A percentile compares a stretch with the other conserved stretches of the same genome.
Evolutionary conservation across 2,113 vertebrate genomes (phyloP).

Genomic region (Tragelaphus strepsiceros): DNA sequence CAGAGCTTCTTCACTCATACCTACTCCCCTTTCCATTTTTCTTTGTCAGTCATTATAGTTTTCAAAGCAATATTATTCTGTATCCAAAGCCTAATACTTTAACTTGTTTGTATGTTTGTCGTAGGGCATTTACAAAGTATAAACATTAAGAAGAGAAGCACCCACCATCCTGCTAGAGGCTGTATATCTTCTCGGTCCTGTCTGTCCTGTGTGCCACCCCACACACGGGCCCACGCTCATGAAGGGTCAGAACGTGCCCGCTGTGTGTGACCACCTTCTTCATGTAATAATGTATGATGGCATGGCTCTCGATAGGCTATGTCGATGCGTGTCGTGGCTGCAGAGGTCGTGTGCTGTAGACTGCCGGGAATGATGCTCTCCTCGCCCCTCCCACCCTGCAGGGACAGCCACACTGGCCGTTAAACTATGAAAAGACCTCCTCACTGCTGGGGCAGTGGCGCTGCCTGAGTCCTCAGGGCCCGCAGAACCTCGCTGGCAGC

Average conservation of each 20-base stretch:
- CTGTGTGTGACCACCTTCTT: not conserved
- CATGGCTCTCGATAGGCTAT: not conserved
- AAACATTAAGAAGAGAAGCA: not conserved
- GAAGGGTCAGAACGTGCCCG: too few relatives aligned
- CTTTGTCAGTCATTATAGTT: not conserved
- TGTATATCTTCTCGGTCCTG: not conserved
- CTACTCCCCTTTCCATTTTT: not conserved
- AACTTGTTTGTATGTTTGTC: not conserved
- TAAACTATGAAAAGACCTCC: too few relatives aligned
- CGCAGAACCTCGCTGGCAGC: not conserved
- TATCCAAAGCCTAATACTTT: not conserved
- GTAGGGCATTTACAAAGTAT: not conserved
- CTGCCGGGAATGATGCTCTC: not conserved
- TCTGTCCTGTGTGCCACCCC: not conserved
- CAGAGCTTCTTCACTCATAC: not conserved
- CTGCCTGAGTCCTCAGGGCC: not conserved
- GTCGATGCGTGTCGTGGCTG: not conserved
- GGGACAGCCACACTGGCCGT: not conserved
- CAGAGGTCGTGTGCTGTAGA: not conserved
- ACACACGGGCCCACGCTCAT: rapidly evolving
- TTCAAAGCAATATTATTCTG: not conserved
- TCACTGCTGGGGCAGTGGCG: not conserved
- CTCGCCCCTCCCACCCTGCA: too few relatives aligned
- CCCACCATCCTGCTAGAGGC: not conserved
- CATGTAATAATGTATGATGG: rapidly evolving